These are phyloP conservation scores for Syrmaticus mikado DNA, from an alignment of 2,113 vertebrate genomes.

Conservation along the genomic window DNA sequence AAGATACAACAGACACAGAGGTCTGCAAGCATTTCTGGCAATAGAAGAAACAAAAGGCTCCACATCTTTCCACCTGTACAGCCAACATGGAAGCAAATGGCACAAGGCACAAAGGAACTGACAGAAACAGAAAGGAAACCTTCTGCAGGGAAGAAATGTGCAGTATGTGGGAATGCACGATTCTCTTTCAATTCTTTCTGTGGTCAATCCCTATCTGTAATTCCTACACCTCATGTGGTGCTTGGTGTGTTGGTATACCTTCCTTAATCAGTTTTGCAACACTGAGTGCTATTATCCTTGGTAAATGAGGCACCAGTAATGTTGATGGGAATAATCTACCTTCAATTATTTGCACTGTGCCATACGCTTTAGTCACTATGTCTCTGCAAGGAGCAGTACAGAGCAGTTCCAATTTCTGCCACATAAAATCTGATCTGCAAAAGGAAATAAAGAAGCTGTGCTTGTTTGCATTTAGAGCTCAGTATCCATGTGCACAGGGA, in stretches of 20 bases:
- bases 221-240: background rate
- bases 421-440: background rate
- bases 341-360: background rate
- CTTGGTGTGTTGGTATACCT: background rate
- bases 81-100: conserved; percentile 19
- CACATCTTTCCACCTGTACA: background rate
- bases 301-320: background rate
- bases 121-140: conserved; percentile 43
- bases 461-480: background rate
- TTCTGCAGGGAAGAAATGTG: background rate
- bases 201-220: background rate
- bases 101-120: background rate
- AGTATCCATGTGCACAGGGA: background rate
- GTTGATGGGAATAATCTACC: background rate
- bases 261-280: background rate
- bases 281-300: background rate
- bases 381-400: background rate
- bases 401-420: background rate
- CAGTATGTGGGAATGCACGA: background rate
- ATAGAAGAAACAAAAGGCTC: background rate
- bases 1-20: background rate
- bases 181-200: background rate
- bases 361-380: background rate
- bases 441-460: background rate
- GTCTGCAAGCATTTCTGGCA: conserved; percentile 16